These are phyloP conservation scores for Sialia sialis DNA, from an alignment of 2,113 vertebrate genomes.

Conservation along the genomic window DNA sequence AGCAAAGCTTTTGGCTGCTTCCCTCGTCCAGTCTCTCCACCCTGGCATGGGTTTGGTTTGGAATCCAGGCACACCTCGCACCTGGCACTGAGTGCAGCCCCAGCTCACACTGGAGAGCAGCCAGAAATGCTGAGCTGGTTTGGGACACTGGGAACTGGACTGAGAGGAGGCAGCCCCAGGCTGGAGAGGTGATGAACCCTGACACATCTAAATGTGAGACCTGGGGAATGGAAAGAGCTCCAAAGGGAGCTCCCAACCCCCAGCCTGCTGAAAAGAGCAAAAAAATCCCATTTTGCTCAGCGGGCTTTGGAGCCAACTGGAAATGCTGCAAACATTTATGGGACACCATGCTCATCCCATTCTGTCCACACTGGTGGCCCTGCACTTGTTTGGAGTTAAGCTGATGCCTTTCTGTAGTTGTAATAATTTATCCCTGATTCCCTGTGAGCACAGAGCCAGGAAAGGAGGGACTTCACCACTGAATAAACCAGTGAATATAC, in stretches of 20 bases:
- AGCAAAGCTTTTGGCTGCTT: not conserved
- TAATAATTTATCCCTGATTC: not conserved
- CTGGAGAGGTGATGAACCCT: fast-evolving
- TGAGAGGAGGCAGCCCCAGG: not conserved
- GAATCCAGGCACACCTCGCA: not conserved
- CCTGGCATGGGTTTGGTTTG: not conserved
- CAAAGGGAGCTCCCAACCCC: not conserved
- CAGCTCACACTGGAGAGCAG: not conserved
- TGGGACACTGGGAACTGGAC: not conserved
- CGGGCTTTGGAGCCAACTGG: not conserved
- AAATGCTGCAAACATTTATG: fast-evolving
- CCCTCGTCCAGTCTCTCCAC: not conserved
- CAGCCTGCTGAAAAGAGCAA: not conserved
- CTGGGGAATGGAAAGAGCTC: not conserved
- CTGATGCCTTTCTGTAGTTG: fast-evolving
- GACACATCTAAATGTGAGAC: not conserved
- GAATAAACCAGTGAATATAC: not conserved
- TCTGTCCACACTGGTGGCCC: fast-evolving
- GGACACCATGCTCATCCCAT: fast-evolving
- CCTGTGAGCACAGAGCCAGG: not conserved
- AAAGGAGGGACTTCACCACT: not conserved
- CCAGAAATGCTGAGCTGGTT: not conserved
- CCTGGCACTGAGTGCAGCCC: not conserved
- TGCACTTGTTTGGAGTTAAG: not conserved
- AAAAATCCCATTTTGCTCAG: not conserved